These are phyloP conservation scores for Paedocypris sp. DNA, from an alignment of 2,113 vertebrate species.

Conservation along the genomic window DNA sequence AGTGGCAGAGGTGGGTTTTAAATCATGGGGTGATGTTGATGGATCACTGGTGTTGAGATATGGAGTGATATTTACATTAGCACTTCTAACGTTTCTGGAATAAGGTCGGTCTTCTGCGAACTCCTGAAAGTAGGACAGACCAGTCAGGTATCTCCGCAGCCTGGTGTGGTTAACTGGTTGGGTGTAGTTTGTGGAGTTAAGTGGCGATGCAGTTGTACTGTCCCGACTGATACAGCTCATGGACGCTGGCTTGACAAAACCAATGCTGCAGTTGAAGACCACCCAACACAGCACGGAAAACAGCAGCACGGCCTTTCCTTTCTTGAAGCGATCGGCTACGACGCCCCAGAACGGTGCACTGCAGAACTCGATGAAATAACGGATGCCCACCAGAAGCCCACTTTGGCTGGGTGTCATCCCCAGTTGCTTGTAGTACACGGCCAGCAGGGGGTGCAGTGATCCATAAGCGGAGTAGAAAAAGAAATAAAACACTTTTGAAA, in stretches of 20 bases:
- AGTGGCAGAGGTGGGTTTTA: neutral
- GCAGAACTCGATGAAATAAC: conserved; percentile 98
- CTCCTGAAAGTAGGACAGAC: neutral
- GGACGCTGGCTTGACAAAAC: conserved; percentile 82
- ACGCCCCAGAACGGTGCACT: conserved; percentile 97
- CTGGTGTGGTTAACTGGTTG: conserved; percentile 18
- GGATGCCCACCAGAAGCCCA: conserved; percentile 86
- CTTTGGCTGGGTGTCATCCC: conserved; percentile 89
- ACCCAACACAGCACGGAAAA: conserved; percentile 94
- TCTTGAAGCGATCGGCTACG: conserved; percentile 88
- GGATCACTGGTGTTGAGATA: conserved; percentile 2
- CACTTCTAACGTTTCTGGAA: conserved; percentile 16
- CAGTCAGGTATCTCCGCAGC: neutral
- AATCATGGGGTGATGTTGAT: too few relatives aligned
- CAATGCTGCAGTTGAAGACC: conserved; percentile 86
- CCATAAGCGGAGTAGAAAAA: conserved; percentile 96
- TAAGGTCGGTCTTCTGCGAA: neutral
- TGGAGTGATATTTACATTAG: neutral
- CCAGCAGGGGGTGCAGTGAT: conserved; percentile 85
- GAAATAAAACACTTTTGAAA: conserved; percentile 96
- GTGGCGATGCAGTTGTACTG: neutral
- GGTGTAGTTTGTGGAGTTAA: neutral
- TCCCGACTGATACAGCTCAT: conserved; percentile 67
- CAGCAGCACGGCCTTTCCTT: conserved; percentile 84
- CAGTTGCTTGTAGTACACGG: conserved; percentile 93